phyloP scores from a whole-genome alignment of 1,140 invertebrate species.

The Ladona fulva region DNA sequence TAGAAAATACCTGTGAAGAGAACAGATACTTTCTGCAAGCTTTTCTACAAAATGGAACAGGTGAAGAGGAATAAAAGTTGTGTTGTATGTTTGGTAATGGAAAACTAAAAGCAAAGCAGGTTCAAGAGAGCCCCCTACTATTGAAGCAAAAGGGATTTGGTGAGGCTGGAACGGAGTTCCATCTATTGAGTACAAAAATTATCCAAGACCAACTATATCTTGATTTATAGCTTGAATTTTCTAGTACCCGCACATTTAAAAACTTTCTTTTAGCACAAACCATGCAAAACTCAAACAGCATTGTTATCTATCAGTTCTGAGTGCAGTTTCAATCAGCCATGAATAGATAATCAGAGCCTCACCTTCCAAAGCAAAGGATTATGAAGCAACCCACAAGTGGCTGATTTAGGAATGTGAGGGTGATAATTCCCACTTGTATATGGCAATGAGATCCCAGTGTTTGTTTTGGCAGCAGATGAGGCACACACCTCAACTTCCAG shows the following conservation, averaged over 20 bases:
- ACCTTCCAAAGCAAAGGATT: slow-evolving; percentile 58
- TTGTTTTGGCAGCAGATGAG: slow-evolving; percentile 26
- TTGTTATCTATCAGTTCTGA: background rate
- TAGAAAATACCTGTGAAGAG: no score
- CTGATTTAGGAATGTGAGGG: slow-evolving; percentile 52
- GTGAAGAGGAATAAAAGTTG: no score
- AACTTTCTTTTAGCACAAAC: background rate
- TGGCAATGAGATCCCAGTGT: slow-evolving; percentile 42
- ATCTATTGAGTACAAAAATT: no score
- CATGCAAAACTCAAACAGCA: background rate
- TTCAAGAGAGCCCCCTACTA: no score
- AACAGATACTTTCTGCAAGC: no score
- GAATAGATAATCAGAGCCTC: slow-evolving; percentile 37
- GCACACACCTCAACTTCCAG: slow-evolving; percentile 26
- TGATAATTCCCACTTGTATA: slow-evolving; percentile 38
- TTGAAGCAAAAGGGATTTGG: no score
- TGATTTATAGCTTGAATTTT: background rate
- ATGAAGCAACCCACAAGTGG: slow-evolving; percentile 54
- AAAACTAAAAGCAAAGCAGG: no score
- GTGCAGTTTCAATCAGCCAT: background rate
- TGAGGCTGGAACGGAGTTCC: no score
- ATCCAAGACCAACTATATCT: background rate
- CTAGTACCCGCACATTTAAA: background rate
- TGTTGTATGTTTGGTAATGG: no score
- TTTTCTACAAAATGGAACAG: no score